A percentile compares a stretch with the other conserved stretches of the same genome.
phyloP scores from a whole-genome alignment of 2,113 vertebrate genomes.

The Tragelaphus strepsiceros region DNA sequence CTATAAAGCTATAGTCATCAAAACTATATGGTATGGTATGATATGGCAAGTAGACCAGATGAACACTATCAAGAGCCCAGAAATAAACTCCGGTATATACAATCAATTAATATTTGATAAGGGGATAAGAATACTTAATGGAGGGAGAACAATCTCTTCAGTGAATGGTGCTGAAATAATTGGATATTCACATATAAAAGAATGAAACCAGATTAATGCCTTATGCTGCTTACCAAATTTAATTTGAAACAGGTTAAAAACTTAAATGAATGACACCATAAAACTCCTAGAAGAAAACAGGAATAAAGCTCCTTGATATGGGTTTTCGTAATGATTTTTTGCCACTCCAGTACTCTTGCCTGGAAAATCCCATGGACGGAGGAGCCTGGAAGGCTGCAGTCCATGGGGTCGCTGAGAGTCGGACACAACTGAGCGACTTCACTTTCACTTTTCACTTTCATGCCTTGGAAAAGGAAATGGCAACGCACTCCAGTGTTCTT shows the following conservation, averaged over 20 bases:
- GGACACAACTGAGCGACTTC: too few relatives aligned
- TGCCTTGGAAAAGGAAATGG: too few relatives aligned
- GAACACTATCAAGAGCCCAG: background rate
- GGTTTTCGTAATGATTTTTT: background rate
- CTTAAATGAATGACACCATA: background rate
- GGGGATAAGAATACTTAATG: background rate
- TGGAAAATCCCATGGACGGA: too few relatives aligned
- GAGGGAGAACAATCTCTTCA: background rate
- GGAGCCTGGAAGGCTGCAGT: too few relatives aligned
- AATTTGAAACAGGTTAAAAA: background rate
- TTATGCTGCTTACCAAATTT: background rate
- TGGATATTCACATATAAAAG: background rate
- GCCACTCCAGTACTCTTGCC: too few relatives aligned
- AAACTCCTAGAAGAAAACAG: background rate
- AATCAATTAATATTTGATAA: background rate
- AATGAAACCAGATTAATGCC: background rate
- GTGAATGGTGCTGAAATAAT: background rate
- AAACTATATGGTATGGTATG: background rate
- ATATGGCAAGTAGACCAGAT: background rate
- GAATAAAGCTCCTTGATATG: background rate
- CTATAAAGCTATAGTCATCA: background rate
- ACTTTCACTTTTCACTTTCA: too few relatives aligned
- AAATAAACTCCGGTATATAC: background rate
- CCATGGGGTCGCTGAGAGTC: too few relatives aligned
- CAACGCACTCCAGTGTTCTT: too few relatives aligned